These are phyloP conservation scores for Folsomia manolachei DNA, from an alignment of 2,888 invertebrate genomes.

Conservation along the genomic window DNA sequence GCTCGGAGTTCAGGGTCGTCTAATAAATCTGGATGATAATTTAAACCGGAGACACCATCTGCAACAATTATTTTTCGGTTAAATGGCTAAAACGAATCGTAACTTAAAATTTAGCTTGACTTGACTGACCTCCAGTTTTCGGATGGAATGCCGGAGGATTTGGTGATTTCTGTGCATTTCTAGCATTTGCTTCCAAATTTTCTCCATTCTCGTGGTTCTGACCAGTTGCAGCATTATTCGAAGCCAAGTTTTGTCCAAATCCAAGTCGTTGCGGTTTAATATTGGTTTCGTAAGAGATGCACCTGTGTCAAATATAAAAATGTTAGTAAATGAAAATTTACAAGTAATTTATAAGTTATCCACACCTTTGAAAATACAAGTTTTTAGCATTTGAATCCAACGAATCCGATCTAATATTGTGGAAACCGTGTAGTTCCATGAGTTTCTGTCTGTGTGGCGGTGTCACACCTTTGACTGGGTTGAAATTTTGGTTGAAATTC, in stretches of 20 bases:
- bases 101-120: neutral
- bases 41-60: slow-evolving; percentile 12
- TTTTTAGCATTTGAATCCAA: neutral
- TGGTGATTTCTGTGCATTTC: neutral
- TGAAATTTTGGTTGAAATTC: neutral
- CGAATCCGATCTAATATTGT: neutral
- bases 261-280: too few species aligned
- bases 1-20: slow-evolving; percentile 75
- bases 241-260: too few species aligned
- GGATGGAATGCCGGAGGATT: neutral
- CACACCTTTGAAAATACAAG: neutral
- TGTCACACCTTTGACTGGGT: neutral
- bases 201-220: neutral
- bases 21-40: slow-evolving; percentile 80
- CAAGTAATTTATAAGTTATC: neutral
- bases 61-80: too few species aligned
- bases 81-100: neutral
- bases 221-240: neutral
- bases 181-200: neutral
- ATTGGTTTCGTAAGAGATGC: slow-evolving; percentile 15
- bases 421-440: neutral
- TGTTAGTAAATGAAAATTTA: neutral
- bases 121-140: neutral
- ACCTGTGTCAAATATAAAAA: slow-evolving; percentile 50
- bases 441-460: neutral